A percentile compares a stretch with the other conserved stretches of the same genome.
Conservation (phyloP, 2,113 vertebrate species). For the Pluvialis apricaria region DNA sequence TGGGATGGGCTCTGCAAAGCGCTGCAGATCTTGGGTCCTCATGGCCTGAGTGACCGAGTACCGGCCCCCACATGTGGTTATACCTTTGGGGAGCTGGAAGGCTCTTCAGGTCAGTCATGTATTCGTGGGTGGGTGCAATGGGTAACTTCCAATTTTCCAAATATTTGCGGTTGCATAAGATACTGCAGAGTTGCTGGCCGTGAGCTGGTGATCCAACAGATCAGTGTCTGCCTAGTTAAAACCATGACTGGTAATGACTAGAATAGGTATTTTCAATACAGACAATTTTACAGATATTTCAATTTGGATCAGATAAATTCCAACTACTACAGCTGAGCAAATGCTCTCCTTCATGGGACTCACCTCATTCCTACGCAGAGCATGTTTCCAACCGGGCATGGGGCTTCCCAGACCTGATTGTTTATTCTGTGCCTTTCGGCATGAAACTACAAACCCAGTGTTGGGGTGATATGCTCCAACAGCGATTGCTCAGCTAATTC, state of each 20-base stretch:
- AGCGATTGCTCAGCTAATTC: neutral
- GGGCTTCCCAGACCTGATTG: neutral
- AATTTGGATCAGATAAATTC: neutral
- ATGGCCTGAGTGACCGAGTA: fast-evolving
- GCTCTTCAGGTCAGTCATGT: neutral
- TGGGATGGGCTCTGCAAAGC: neutral
- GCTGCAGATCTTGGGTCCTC: fast-evolving
- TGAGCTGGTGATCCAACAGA: neutral
- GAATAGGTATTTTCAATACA: neutral
- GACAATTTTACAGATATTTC: neutral
- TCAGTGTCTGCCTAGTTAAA: neutral
- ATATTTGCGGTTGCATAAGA: neutral
- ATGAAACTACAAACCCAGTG: neutral
- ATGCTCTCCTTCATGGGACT: fast-evolving
- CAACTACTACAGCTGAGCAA: neutral
- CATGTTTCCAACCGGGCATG: fast-evolving
- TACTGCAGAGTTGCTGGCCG: neutral
- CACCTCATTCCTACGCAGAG: neutral
- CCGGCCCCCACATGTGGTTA: neutral
- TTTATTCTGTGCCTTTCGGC: neutral
- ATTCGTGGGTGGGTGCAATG: neutral
- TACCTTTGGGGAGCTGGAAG: neutral
- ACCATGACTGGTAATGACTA: neutral
- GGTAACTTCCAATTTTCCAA: constrained; percentile 20
- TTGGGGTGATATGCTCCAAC: neutral